Percentiles rank a stretch among this genome's conserved stretches.
phyloP scores from a whole-genome alignment of 2,797 vertebrate genomes.

The Sphaeramia orbicularis region DNA sequence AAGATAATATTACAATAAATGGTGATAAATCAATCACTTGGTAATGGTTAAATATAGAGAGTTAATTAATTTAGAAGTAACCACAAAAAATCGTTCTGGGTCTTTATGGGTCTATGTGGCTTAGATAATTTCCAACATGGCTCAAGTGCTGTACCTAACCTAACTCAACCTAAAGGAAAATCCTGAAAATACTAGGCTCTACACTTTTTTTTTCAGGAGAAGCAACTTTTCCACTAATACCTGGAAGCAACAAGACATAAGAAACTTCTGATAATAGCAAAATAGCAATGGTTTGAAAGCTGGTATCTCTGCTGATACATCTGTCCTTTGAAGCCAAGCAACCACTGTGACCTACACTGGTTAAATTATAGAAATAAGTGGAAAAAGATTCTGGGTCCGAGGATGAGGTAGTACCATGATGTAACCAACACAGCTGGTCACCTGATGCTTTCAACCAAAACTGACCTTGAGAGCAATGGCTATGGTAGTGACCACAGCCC shows the following conservation, averaged over 20 bases:
- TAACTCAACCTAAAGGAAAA: no score
- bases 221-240: neutral
- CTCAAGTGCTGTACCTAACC: no score
- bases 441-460: slow-evolving; percentile 61
- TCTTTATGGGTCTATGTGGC: no score
- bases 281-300: neutral
- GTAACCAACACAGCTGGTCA: slow-evolving; percentile 77
- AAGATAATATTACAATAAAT: no score
- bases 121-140: no score
- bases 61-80: no score
- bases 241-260: neutral
- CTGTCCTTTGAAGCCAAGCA: neutral
- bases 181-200: no score
- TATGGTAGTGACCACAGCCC: slow-evolving; percentile 22
- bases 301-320: slow-evolving; percentile 2
- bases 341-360: slow-evolving; percentile 1
- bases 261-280: neutral
- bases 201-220: neutral
- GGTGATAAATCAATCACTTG: no score
- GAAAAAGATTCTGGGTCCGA: neutral
- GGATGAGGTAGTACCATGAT: slow-evolving; percentile 12
- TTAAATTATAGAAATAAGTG: slow-evolving; percentile 19
- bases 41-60: no score
- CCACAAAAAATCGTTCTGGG: no score
- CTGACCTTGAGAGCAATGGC: slow-evolving; percentile 54